phyloP scores from a whole-genome alignment of 2,113 vertebrate species.

The rat (Rattus norvegicus) region GRCr8 NC_086036.1:75235001-75235500 shows the following conservation, averaged over 20 bases:
- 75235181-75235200: not conserved
- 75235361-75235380: constrained; percentile 6
- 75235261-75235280: not conserved
- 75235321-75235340: not conserved
- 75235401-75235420: not conserved
- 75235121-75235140: too few species aligned
- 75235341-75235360: not conserved
- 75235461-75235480: not conserved
- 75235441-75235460: not conserved
- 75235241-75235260: not conserved
- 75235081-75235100: too few species aligned
- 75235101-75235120: too few species aligned
- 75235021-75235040: not conserved
- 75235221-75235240: not conserved
- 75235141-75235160: too few species aligned
- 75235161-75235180: too few species aligned
- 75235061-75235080: too few species aligned
- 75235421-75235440: not conserved
- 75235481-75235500: constrained; percentile 25
- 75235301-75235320: not conserved
- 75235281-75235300: not conserved
- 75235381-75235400: constrained; percentile 39
- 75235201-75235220: not conserved
- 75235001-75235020: not conserved
- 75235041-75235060: too few species aligned